These are phyloP conservation scores for Stenchaetothrips biformis DNA, from an alignment of 2,888 invertebrate genomes.

Conservation along the genomic window DNA sequence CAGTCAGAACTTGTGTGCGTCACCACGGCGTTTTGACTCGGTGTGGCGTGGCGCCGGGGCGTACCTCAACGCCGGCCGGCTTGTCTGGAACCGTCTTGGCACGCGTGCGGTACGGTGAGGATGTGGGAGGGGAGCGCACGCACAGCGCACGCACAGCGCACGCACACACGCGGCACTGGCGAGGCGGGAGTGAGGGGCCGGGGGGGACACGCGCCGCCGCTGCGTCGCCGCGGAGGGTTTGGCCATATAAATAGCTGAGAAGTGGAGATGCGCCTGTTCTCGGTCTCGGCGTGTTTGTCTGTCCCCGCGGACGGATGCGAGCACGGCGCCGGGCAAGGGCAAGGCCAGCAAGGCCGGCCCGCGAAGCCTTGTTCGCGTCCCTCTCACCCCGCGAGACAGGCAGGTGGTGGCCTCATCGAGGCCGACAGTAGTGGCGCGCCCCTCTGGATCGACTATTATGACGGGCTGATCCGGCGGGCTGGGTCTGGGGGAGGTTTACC, in stretches of 20 bases:
- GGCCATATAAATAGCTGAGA: constrained; percentile 22
- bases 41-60: neutral
- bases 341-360: no score
- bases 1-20: no score
- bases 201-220: constrained; percentile 28
- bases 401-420: no score
- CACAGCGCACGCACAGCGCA: neutral
- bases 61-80: neutral
- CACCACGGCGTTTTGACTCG: neutral
- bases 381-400: no score
- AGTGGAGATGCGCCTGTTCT: constrained; percentile 1
- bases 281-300: constrained; percentile 29
- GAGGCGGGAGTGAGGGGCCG: neutral
- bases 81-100: constrained; percentile 21
- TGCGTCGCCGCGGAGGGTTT: neutral
- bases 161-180: neutral
- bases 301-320: neutral
- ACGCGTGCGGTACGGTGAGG: constrained; percentile 23
- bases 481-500: no score
- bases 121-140: neutral
- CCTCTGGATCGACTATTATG: no score
- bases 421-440: no score
- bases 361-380: no score
- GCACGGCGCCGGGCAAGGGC: no score
- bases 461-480: no score